Base-by-base conservation (phyloP, 2,797 vertebrate genomes). In the Sebastes paucispinis region DNA sequence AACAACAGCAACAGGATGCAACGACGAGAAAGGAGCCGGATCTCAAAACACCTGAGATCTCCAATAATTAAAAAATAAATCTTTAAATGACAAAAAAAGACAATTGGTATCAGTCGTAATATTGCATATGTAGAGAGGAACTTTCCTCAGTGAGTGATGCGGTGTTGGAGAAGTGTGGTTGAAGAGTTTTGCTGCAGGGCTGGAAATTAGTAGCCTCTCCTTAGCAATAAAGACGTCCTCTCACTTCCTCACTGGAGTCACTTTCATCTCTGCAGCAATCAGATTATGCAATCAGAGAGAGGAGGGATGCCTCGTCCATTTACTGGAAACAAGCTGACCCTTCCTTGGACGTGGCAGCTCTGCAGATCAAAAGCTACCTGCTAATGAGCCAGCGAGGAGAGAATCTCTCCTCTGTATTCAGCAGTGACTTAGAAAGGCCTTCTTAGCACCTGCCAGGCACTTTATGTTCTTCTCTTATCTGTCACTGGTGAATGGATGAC, bases 201-300 rank as follows among this genome's bases (percentile, higher is more conserved):
- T 71, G 75, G 59, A 88, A 87, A 88, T 85, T 43, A 87, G 77
- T 71, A 55, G 39, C 74, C 76, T 78, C 63, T 86, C 67, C 59
- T 72, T 73, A 66, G 82, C 79, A 88, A 82, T 90, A 88, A 87
- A 89, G 73, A 82, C 71, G 12, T 52, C 94, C 94, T 94, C 93
- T 93, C 87, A 92, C 93, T 93, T 81, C 93, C 93, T 91, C 89
- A 87, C 90, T 88, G 22, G 82, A 90, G 93, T 90, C 91, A 36
- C 94, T 95, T 95, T 95, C 93, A 94, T 93, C 94, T 95, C 84
- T 89, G 91, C 93, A 90, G 91, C 73, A 92, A 96, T 96, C 94
- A 94, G 79, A 95, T 93, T 91, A 94, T 93, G 89, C 94, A 95
- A 96, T 96, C 94, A 91, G 93, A 92, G 58, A 36, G 64, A 64